Evolutionary conservation across 2,888 invertebrate genomes (phyloP), one percentile per base, ranked within the genome.

Genomic region (Drosophila borealis): DNA sequence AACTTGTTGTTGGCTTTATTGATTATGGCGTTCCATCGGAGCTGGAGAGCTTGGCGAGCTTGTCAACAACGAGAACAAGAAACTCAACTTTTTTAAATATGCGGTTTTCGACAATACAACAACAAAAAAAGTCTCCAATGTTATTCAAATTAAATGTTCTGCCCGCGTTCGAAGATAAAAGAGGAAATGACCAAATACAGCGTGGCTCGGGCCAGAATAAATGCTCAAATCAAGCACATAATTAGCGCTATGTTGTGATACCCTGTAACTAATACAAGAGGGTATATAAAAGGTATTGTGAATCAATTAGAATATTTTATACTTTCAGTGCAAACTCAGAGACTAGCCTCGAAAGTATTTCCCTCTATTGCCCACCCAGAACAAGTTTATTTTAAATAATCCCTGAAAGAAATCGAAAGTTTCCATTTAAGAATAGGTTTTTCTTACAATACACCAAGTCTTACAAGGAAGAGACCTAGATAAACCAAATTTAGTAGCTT

Each of bases 171-270:
- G 17, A 29, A 51, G 51, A 50, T 10, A 34, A 53, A 75, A 80
- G 79, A 72, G 76, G 82, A 87, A 85, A 85, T 84, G 76, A 75
- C 88, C 87, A 82, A 85, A 82, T 80, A 72, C 62, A 66, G 61
- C 60, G 64, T n/a, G 44, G 36, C 29, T 41, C 41, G 53, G 33
- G 36, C 34, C 36, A 34, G 19, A 46, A 11, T 34, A 37, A 33
- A 29, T 45, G 41, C 21, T 53, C 25, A 41, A 17, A 36, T 34
- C 49, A 54, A 55, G 55, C 36, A 33, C 55, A 59, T 55, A 68
- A 71, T 68, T 59, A 62, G 54, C 63, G 70, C 46, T 45, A 41
- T 29, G 29, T 48, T 75, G 63, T 60, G 37, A 70, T 81, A 80
- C 85, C 59, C 67, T 78, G 75, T 17, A 29, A 29, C n/a, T 11